phyloP scores from a whole-genome alignment of 2,113 vertebrate species.

The Eublepharis macularius region DNA sequence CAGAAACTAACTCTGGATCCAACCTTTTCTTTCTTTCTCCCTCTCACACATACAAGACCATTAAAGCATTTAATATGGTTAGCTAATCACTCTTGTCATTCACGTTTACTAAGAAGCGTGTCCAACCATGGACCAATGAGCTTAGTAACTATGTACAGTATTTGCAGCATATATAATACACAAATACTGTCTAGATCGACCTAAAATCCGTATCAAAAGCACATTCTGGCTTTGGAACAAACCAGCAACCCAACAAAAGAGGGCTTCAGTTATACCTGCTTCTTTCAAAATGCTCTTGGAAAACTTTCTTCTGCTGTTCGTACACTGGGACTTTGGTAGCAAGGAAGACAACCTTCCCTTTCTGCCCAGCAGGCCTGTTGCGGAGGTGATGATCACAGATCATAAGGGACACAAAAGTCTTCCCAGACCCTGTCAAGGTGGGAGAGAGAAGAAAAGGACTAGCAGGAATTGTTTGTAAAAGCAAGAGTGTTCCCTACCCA shows the following conservation, averaged over 20 bases:
- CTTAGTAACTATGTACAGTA: no score
- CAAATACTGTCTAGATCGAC: not conserved
- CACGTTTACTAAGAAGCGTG: no score
- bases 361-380: conserved; percentile 46
- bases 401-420: conserved; percentile 79
- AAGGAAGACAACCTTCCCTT: conserved; percentile 77
- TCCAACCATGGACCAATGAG: no score
- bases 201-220: not conserved
- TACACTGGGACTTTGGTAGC: conserved; percentile 80
- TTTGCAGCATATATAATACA: no score
- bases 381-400: conserved; percentile 81
- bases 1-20: no score
- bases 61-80: no score
- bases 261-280: conserved; percentile 59
- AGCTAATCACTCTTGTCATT: no score
- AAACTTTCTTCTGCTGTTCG: conserved; percentile 78
- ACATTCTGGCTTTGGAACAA: not conserved
- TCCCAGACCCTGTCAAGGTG: conserved; percentile 78
- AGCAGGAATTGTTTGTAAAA: not conserved
- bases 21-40: no score
- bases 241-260: not conserved
- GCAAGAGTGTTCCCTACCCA: not conserved
- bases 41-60: no score
- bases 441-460: conserved; percentile 7
- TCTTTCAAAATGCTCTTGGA: conserved; percentile 74